Percentiles rank a stretch among this genome's conserved stretches.
Evolutionary conservation across 2,113 vertebrate species (phyloP).

Genomic region (Aphelocoma coerulescens): DNA sequence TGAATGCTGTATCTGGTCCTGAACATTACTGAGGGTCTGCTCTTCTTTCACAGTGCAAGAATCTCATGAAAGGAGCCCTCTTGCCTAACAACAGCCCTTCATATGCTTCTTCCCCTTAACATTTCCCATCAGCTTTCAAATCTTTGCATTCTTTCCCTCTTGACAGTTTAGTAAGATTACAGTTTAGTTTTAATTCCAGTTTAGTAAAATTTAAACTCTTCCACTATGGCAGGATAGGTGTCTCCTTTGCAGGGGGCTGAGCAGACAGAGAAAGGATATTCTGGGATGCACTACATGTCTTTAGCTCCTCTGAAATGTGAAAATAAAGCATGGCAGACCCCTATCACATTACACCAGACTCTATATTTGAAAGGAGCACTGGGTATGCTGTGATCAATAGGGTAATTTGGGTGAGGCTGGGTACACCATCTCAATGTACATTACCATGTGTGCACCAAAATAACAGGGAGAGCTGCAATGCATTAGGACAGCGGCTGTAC

Average conservation of each 20-base stretch:
- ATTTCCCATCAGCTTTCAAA: neutral
- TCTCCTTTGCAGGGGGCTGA: neutral
- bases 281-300: no score
- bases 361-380: neutral
- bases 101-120: neutral
- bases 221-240: no score
- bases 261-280: neutral
- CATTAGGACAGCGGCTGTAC: neutral
- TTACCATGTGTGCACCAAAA: neutral
- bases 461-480: neutral
- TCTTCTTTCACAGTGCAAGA: neutral
- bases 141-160: neutral
- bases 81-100: neutral
- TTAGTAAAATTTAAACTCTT: neutral
- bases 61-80: neutral
- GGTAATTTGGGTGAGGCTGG: rapidly evolving
- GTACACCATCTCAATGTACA: neutral
- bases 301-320: neutral
- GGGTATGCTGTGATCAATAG: neutral
- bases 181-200: neutral
- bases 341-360: rapidly evolving
- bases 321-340: neutral
- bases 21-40: neutral
- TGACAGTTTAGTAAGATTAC: neutral
- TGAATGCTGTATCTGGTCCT: neutral